Percentiles rank a stretch among this genome's conserved stretches.
Evolutionary conservation across 2,113 vertebrate species (phyloP).

Genomic region (Hiodon alosoides): DNA sequence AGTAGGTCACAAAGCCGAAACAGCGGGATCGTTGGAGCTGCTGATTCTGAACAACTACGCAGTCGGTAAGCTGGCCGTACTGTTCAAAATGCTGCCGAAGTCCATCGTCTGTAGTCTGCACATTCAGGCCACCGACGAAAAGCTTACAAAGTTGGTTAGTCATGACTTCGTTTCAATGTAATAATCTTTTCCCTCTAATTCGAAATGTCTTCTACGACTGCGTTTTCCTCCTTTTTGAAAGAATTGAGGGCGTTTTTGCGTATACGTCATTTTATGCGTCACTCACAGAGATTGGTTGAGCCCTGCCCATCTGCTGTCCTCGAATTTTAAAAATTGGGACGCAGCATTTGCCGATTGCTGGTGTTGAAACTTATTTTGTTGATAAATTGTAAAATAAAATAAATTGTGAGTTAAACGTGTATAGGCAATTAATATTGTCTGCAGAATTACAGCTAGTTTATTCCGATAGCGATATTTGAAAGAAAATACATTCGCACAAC

Average conservation of each 20-base stretch:
- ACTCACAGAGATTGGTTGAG: neutral
- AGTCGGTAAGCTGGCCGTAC: conserved; percentile 77
- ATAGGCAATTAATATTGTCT: no score
- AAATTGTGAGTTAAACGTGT: no score
- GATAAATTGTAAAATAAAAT: no score
- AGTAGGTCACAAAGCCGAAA: conserved; percentile 83
- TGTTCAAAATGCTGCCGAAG: conserved; percentile 79
- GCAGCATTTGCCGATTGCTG: no score
- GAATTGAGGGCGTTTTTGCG: neutral
- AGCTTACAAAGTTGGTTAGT: conserved; percentile 81
- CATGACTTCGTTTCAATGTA: conserved; percentile 46
- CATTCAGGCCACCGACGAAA: conserved; percentile 80
- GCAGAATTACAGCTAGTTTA: no score
- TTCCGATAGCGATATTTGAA: no score
- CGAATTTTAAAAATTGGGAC: no score
- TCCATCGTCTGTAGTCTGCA: conserved; percentile 81
- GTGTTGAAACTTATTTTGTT: no score
- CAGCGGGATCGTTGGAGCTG: conserved; percentile 79
- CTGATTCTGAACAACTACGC: conserved; percentile 80
- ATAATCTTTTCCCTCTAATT: neutral
- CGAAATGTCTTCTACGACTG: conserved; percentile 6
- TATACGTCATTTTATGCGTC: conserved; percentile 8
- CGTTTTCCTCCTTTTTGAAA: conserved; percentile 18
- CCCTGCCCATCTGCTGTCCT: neutral
- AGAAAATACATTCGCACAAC: no score